Evolutionary conservation across 2,113 vertebrate genomes (phyloP).

Genomic region (Ptilonorhynchus violaceus): DNA sequence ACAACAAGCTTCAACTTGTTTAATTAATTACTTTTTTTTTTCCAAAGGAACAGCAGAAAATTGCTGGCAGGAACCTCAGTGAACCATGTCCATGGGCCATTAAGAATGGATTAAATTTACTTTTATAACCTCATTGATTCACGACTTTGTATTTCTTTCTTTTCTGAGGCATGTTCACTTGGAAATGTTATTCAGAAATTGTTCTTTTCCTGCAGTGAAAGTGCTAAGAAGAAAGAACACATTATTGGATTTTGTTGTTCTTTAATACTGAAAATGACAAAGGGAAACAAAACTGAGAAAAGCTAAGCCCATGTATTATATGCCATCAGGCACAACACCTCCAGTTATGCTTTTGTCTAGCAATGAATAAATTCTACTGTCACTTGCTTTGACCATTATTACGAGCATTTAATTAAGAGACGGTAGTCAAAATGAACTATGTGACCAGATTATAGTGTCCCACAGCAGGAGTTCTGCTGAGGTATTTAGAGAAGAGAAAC

Average conservation of each 20-base stretch:
- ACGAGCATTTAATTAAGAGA: conserved; percentile 39
- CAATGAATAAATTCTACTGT: neutral
- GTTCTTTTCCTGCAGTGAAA: neutral
- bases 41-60: conserved; percentile 16
- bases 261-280: neutral
- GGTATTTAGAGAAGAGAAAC: neutral
- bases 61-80: conserved; percentile 19
- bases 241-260: neutral
- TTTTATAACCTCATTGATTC: conserved; percentile 45
- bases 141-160: neutral
- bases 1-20: conserved; percentile 58
- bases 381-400: neutral
- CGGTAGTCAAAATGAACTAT: neutral
- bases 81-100: neutral
- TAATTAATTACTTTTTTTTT: conserved; percentile 56
- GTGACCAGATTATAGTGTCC: neutral
- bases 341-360: neutral
- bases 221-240: neutral
- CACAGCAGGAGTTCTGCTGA: neutral
- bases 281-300: neutral
- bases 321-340: neutral
- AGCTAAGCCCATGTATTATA: neutral
- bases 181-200: conserved; percentile 26
- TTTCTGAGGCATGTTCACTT: neutral
- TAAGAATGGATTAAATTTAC: conserved; percentile 59